Percentiles rank a stretch among this genome's conserved stretches.
Evolutionary conservation across 1,140 invertebrate species (phyloP).

Genomic region (Leptonema lineaticorne): DNA sequence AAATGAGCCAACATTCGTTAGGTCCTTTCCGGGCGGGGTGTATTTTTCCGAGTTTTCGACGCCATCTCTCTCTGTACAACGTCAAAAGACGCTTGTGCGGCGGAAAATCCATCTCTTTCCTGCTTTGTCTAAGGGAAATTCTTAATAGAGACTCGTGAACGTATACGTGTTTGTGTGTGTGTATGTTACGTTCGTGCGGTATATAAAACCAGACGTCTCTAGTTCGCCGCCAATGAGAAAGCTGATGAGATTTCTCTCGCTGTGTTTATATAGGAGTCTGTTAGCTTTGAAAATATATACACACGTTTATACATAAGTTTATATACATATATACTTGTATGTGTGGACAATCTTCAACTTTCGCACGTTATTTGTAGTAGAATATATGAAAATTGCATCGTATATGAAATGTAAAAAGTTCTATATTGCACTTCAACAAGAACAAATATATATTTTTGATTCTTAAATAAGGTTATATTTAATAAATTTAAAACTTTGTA

Average conservation of each 20-base stretch:
- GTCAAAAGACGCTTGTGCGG: not conserved
- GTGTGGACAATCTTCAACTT: no score
- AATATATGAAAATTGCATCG: no score
- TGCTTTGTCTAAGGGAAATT: slow-evolving; percentile 40
- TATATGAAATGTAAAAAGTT: no score
- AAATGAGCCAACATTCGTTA: slow-evolving; percentile 43
- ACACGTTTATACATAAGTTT: slow-evolving; percentile 10
- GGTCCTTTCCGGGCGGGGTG: slow-evolving; percentile 32
- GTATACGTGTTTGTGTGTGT: not conserved
- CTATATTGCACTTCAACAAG: no score
- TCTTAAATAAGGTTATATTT: no score
- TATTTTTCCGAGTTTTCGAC: slow-evolving; percentile 23
- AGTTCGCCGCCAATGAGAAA: slow-evolving; percentile 38
- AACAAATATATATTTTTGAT: no score
- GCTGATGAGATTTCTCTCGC: slow-evolving; percentile 42
- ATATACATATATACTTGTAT: slow-evolving; percentile 6
- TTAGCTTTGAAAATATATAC: slow-evolving; percentile 25
- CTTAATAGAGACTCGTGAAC: slow-evolving; percentile 24
- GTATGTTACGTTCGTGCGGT: slow-evolving; percentile 4
- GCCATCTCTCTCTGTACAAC: slow-evolving; percentile 14
- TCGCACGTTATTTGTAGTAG: no score
- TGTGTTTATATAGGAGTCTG: slow-evolving; percentile 41
- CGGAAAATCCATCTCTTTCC: slow-evolving; percentile 24
- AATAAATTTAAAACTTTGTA: no score
- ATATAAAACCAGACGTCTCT: slow-evolving; percentile 21